phyloP scores from a whole-genome alignment of 2,113 vertebrate species.

The Chloebia gouldiae region DNA sequence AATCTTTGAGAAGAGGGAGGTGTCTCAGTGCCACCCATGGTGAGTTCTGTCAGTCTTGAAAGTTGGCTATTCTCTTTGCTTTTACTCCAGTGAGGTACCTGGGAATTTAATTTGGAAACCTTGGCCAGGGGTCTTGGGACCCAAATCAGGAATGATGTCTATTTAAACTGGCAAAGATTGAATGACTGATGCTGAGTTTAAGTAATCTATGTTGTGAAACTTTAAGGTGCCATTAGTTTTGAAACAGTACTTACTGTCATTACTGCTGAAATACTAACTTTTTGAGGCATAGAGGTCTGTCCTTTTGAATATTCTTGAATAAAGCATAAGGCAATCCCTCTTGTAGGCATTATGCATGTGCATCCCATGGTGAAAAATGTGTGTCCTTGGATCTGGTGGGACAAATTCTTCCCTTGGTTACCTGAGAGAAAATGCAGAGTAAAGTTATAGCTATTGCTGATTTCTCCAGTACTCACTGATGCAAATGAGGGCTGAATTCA shows the following conservation, averaged over 20 bases:
- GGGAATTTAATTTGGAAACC: neutral
- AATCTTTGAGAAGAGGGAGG: neutral
- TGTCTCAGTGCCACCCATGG: fast-evolving
- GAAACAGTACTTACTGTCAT: neutral
- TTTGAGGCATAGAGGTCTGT: neutral
- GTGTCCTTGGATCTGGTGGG: slow-evolving; percentile 9
- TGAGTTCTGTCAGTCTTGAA: neutral
- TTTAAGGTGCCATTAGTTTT: neutral
- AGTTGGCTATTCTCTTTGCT: neutral
- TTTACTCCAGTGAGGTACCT: neutral
- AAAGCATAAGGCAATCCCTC: slow-evolving; percentile 18
- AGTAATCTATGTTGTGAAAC: neutral
- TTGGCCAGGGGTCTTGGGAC: neutral
- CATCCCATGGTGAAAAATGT: neutral
- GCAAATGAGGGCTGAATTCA: slow-evolving; percentile 14
- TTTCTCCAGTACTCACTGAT: neutral
- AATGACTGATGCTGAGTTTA: neutral
- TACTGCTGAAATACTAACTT: neutral
- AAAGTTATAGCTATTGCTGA: neutral
- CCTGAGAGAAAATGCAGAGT: neutral
- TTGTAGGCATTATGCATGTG: slow-evolving; percentile 13
- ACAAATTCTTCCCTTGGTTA: neutral
- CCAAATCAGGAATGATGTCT: neutral
- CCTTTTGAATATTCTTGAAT: slow-evolving; percentile 42
- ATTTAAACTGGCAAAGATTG: neutral